Evolutionary conservation across 2,888 invertebrate genomes (phyloP).

Genomic region (Spicauda simplicius): DNA sequence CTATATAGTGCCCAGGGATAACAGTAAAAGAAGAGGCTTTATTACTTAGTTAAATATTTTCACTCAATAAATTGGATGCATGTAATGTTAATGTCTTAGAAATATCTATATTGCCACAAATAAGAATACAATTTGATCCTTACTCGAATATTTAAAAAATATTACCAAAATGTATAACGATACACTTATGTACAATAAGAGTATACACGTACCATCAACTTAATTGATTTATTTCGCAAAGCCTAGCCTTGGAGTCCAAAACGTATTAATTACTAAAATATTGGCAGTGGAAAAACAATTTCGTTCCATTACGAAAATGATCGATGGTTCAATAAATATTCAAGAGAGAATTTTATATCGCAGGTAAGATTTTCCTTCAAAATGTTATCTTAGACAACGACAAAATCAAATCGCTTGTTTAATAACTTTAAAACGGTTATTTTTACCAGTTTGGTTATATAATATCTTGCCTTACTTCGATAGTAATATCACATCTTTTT

Average conservation of each 20-base stretch:
- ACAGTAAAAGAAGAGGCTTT: too few species aligned
- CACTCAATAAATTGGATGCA: too few species aligned
- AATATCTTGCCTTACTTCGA: too few species aligned
- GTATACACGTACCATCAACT: background rate
- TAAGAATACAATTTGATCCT: too few species aligned
- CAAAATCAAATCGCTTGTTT: background rate
- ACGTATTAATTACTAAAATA: background rate
- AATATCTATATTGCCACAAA: too few species aligned
- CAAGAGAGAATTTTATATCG: background rate
- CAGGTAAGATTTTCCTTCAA: background rate
- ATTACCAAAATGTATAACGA: too few species aligned
- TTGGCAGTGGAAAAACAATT: background rate
- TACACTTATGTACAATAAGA: too few species aligned
- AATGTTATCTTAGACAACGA: slow-evolving; percentile 12
- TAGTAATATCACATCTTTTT: too few species aligned
- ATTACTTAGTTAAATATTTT: too few species aligned
- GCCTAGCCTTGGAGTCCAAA: background rate
- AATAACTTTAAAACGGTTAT: background rate
- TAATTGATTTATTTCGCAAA: background rate
- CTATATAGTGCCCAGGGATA: too few species aligned
- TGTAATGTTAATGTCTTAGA: too few species aligned
- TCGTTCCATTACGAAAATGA: slow-evolving; percentile 5
- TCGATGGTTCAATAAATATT: slow-evolving; percentile 16
- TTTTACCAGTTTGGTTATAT: background rate
- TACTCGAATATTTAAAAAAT: too few species aligned